phyloP scores from a whole-genome alignment of 2,113 vertebrate genomes.

The Poecilia latipinna region DNA sequence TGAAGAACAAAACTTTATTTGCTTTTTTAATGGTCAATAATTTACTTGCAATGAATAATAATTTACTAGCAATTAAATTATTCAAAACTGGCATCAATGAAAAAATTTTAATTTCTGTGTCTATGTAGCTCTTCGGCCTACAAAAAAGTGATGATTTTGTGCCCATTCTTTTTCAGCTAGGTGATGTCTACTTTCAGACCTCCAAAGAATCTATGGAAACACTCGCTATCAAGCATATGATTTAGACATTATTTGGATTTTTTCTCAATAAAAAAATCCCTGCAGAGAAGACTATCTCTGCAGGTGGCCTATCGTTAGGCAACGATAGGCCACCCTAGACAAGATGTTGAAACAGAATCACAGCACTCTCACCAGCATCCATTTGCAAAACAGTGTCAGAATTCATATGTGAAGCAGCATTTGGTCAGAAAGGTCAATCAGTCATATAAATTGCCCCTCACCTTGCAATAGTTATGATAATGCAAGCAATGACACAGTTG shows the following conservation, averaged over 20 bases:
- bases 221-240: neutral
- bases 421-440: slow-evolving; percentile 59
- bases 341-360: neutral
- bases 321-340: neutral
- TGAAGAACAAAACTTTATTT: too few species aligned
- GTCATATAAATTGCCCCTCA: slow-evolving; percentile 69
- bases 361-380: neutral
- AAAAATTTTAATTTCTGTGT: too few species aligned
- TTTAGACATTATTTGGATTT: neutral
- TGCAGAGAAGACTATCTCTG: neutral
- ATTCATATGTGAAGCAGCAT: slow-evolving; percentile 49
- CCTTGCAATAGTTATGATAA: slow-evolving; percentile 75
- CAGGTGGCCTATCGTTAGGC: neutral
- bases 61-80: too few species aligned
- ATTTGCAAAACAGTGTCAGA: slow-evolving; percentile 11
- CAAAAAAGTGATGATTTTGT: too few species aligned
- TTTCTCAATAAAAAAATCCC: neutral
- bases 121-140: too few species aligned
- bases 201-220: too few species aligned
- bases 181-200: too few species aligned
- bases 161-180: too few species aligned
- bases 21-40: too few species aligned
- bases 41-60: too few species aligned
- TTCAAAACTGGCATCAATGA: too few species aligned
- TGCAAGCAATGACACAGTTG: slow-evolving; percentile 58